A percentile compares a stretch with the other conserved stretches of the same genome.
phyloP scores from a whole-genome alignment of 2,797 vertebrate species.

The Fringilla coelebs region DNA sequence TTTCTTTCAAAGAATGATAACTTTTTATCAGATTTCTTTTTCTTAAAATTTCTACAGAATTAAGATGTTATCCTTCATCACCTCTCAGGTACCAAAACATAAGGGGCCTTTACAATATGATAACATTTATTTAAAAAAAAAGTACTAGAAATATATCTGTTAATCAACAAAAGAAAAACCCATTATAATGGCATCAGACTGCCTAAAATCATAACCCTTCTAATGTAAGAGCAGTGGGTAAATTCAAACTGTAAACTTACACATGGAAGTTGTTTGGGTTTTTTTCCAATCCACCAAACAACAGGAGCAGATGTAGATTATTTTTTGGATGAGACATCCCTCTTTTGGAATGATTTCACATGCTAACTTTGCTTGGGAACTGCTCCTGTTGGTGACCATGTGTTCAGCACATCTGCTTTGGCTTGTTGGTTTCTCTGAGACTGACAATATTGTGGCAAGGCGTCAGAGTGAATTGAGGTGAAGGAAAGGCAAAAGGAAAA shows the following conservation, averaged over 20 bases:
- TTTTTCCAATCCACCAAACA: conserved; percentile 13
- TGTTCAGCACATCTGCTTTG: conserved; percentile 70
- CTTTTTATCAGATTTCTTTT: neutral
- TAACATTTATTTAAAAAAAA: neutral
- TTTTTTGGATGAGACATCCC: conserved; percentile 44
- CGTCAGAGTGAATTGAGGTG: conserved; percentile 53
- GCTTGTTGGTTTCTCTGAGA: conserved; percentile 62
- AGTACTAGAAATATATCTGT: neutral
- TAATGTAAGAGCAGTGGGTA: neutral
- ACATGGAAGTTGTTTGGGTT: neutral
- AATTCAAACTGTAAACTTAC: neutral
- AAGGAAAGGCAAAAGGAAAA: conserved; percentile 38
- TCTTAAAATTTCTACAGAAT: neutral
- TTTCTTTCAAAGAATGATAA: neutral
- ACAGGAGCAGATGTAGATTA: conserved; percentile 53
- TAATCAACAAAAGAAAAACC: neutral
- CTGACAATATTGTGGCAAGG: conserved; percentile 65
- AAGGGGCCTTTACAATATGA: neutral
- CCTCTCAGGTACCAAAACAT: neutral
- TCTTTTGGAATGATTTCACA: conserved; percentile 57
- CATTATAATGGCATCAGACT: neutral
- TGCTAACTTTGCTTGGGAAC: conserved; percentile 66
- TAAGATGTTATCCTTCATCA: neutral
- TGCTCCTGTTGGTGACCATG: conserved; percentile 64
- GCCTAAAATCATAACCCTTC: neutral